A percentile compares a stretch with the other conserved stretches of the same genome.
Conservation (phyloP, 2,888 invertebrate species). For the Pollenia labialis region DNA sequence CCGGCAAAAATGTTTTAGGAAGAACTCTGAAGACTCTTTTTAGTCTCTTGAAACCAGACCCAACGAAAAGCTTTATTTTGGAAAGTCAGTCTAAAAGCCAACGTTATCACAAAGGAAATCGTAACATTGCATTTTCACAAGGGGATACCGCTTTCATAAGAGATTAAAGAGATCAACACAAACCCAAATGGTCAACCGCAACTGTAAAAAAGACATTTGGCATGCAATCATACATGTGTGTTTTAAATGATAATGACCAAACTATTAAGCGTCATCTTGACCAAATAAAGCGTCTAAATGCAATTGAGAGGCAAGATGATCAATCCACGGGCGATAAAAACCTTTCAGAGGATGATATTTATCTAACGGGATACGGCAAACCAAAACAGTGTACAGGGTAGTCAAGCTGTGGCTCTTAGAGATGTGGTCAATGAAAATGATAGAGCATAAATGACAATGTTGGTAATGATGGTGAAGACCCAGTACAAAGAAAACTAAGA, state of each 20-base stretch:
- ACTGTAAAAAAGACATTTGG: not conserved
- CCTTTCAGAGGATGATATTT: too few species aligned
- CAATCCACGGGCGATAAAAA: too few species aligned
- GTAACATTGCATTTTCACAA: not conserved
- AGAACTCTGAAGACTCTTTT: too few species aligned
- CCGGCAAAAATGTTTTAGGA: too few species aligned
- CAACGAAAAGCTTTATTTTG: too few species aligned
- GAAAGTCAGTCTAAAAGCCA: not conserved
- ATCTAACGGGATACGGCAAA: too few species aligned
- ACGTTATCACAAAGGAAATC: not conserved
- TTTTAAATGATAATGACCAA: not conserved
- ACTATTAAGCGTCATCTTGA: not conserved
- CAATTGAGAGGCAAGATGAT: too few species aligned
- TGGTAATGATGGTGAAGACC: not conserved
- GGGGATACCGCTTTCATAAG: slow-evolving; percentile 14
- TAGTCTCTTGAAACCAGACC: too few species aligned
- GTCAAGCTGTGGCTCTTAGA: too few species aligned
- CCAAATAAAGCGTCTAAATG: not conserved
- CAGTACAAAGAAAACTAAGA: slow-evolving; percentile 10
- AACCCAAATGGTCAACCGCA: not conserved
- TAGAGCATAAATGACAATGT: not conserved
- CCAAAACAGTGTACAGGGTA: too few species aligned
- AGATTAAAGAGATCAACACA: slow-evolving; percentile 12
- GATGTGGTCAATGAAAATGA: too few species aligned
- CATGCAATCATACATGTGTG: not conserved